Base-by-base conservation (phyloP, 2,888 invertebrate species). In the Habroteleia sp. region DNA sequence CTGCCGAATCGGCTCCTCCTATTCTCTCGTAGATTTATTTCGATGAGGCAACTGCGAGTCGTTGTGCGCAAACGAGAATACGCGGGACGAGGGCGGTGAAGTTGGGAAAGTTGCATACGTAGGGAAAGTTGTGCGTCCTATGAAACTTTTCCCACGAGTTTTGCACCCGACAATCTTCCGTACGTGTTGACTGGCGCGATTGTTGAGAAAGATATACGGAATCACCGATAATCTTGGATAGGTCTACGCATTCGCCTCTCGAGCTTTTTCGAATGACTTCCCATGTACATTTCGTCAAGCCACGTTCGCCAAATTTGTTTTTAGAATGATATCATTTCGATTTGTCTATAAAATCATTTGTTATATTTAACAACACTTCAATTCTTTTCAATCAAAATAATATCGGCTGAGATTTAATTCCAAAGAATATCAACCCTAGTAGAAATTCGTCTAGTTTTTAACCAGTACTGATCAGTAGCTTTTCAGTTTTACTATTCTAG, bases 131-230 rank as follows among this genome's bases (percentile, higher is more conserved):
- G 72, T 74, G 72, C 68, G 74, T 79, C 81, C 75, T 74, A 77
- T 78, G 79, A 81, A 82, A 82, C 80, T 83, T 83, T 83, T 84
- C 82, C 83, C 83, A 83, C 82, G 81, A 81, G 79, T 79, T 81
- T 81, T 79, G 69, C 79, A 79, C 82, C 82, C 80, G 74, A 77
- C 63, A 77, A 66, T 78, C 74, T 80, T 79, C 77, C 69, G 77
- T 77, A 80, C 74, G 63, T 74, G 76, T 74, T 72, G 60, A 65
- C 69, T 52, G 50, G 56, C 42, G 58, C 73, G 73, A 73, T 77
- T 50, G 65, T 73, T 63, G 17, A 54, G 37, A 69, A 69, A 39
- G 75, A 77, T 77, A 71, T 65, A 52, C 23, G 37, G 54, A 73
- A 65, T 73, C 63, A 62, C 46, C 66, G 62, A 77, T 73, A 73